A percentile compares a stretch with the other conserved stretches of the same genome.
These are phyloP conservation scores for Macquaria australasica DNA, from an alignment of 2,113 vertebrate genomes.

Conservation along the genomic window DNA sequence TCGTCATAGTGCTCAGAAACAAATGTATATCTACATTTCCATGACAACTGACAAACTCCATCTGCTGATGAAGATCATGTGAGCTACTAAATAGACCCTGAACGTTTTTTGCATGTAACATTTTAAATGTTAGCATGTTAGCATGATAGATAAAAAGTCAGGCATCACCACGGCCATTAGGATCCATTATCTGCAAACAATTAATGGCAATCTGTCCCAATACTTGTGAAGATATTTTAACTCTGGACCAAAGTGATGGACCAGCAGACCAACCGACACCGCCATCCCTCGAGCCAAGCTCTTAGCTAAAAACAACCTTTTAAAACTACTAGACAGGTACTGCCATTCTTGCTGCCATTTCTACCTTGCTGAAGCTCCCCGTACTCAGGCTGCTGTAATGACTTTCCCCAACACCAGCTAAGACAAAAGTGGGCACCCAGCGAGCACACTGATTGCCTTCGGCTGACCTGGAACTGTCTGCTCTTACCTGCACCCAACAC, in stretches of 20 bases:
- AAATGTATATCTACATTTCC: too few species aligned
- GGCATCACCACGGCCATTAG: background rate
- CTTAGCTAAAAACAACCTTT: constrained; percentile 35
- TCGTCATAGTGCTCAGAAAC: too few species aligned
- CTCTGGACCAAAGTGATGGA: background rate
- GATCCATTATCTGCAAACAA: background rate
- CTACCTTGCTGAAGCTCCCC: constrained; percentile 21
- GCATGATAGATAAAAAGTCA: background rate
- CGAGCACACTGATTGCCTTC: constrained; percentile 49
- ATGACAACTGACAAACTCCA: background rate
- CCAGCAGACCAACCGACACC: background rate
- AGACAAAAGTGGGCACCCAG: constrained; percentile 49
- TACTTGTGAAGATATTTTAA: background rate
- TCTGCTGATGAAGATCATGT: too few species aligned
- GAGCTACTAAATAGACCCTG: background rate
- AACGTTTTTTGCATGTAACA: background rate
- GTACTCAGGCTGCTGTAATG: constrained; percentile 50
- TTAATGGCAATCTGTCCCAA: background rate
- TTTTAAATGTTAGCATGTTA: background rate
- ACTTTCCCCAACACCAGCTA: constrained; percentile 43
- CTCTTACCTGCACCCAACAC: constrained; percentile 57
- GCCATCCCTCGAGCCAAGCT: constrained; percentile 1
- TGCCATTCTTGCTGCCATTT: constrained; percentile 28
- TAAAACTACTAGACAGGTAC: constrained; percentile 11
- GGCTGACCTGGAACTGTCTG: constrained; percentile 70